Conservation (phyloP, 2,888 invertebrate genomes). For the Cynaeus angustus region DNA sequence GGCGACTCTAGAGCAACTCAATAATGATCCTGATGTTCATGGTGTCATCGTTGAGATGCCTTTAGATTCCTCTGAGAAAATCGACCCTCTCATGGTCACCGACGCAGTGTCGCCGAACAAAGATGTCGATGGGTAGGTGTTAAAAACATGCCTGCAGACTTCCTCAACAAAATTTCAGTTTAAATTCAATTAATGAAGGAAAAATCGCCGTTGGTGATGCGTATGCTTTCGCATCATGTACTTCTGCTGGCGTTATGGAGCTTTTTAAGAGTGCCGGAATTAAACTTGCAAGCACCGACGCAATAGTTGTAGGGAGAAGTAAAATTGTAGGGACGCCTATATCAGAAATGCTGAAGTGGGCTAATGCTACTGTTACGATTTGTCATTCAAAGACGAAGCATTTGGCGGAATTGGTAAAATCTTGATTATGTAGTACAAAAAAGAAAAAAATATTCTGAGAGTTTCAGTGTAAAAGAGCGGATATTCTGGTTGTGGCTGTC, state of each 20-base stretch:
- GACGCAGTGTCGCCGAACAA: constrained; percentile 92
- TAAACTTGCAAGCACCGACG: constrained; percentile 85
- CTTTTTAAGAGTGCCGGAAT: constrained; percentile 88
- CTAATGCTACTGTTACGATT: constrained; percentile 96
- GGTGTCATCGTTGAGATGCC: constrained; percentile 99
- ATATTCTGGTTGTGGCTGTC: constrained; percentile 96
- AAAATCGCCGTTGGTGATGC: constrained; percentile 92
- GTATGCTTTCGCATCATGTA: constrained; percentile 94
- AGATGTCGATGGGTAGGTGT: constrained; percentile 90
- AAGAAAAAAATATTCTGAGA: too few relatives aligned
- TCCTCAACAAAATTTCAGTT: constrained; percentile 50
- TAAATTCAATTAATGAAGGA: constrained; percentile 96
- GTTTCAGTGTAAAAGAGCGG: constrained; percentile 77
- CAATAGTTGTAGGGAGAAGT: constrained; percentile 96
- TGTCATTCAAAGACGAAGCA: constrained; percentile 96
- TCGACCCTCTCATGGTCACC: constrained; percentile 90
- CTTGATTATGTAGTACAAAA: too few relatives aligned
- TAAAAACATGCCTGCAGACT: too few relatives aligned
- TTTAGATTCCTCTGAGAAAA: constrained; percentile 85
- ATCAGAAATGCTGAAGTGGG: constrained; percentile 95
- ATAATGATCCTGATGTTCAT: constrained; percentile 88
- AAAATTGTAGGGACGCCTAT: constrained; percentile 98
- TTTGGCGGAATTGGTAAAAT: constrained; percentile 80
- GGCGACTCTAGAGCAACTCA: constrained; percentile 81
- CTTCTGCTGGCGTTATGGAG: constrained; percentile 96